Conservation (phyloP, 2,888 invertebrate species). For the Polylopha cassiicola region DNA sequence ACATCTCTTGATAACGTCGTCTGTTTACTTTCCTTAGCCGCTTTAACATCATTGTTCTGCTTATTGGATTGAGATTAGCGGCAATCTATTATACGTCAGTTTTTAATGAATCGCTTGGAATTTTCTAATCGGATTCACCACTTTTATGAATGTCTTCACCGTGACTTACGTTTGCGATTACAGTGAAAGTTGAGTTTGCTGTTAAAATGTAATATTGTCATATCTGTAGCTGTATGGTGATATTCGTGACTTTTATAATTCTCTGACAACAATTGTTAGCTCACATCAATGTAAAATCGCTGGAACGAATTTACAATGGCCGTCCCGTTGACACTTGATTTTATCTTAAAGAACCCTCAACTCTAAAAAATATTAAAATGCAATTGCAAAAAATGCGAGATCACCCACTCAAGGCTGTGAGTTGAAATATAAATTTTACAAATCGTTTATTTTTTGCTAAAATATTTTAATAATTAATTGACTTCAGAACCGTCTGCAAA, state of each 20-base stretch:
- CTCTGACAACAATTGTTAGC: conserved; percentile 16
- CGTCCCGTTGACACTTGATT: conserved; percentile 34
- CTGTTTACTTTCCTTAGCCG: conserved; percentile 43
- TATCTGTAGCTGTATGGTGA: conserved; percentile 9
- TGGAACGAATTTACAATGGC: conserved; percentile 49
- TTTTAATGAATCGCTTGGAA: neutral
- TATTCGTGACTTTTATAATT: conserved; percentile 15
- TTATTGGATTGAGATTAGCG: conserved; percentile 22
- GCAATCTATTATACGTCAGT: conserved; percentile 26
- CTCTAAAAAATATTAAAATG: conserved; percentile 3
- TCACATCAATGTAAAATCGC: conserved; percentile 32
- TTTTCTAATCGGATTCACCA: conserved; percentile 10
- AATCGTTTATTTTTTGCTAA: no score
- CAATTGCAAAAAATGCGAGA: conserved; percentile 2
- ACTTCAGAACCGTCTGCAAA: no score
- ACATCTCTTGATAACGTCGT: conserved; percentile 39
- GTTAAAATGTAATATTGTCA: conserved; percentile 10
- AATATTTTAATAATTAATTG: no score
- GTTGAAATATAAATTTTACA: no score
- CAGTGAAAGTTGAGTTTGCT: conserved; percentile 14
- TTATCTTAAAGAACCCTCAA: conserved; percentile 28
- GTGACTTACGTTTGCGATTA: conserved; percentile 19
- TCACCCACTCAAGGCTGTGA: no score
- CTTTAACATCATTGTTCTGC: conserved; percentile 28
- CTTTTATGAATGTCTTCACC: conserved; percentile 14